Base-by-base conservation (phyloP, 1,140 invertebrate species). In the Thaumatotibia leucotreta region DNA sequence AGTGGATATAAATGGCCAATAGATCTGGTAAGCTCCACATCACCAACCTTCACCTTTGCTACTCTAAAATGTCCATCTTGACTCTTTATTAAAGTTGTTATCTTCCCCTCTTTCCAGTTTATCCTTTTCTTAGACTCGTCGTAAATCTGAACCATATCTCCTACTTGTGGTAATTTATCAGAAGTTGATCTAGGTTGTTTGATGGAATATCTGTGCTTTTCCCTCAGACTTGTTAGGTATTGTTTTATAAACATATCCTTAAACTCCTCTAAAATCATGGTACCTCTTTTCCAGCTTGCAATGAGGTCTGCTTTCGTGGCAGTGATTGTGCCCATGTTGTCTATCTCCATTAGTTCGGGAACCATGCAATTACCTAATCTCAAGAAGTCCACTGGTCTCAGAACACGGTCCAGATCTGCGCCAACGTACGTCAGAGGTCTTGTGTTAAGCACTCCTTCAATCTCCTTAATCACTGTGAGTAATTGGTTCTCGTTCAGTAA, bases 231-330 rank as follows among this genome's bases (percentile, higher is more conserved):
- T 6, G 9, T 27, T 1, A 64, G 14, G n/a, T 64, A 64, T 64
- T 64, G 39, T 5, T 64, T 50, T 17, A 64, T 64, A 11, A 64
- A 64, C 63, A 64, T 64, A 5, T 64, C n/a, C 23, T 23, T 64
- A 14, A 45, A 64, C 0, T 64, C 17, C 5, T 20, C 24, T 17
- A 64, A 9, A 9, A 64, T 11, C 10, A 10, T 39, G 3, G 17
- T 14, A 14, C 63, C 35, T 27, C 35, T 64, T 23, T 64, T 64
- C 63, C 63, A 64, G 10, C 63, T 24, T 9, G 4, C 17, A 17
- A 63, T 23, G 10, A 63, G 20, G n/a, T 14, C 4, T 11, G 3
- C 20, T 32, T 63, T 63, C 5, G 32, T 39, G 1, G 6, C 14
- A 33, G 61, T 63, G 32, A 33, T 33, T 11, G 10, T 33, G 32